Base-by-base conservation (phyloP, 1,140 invertebrate genomes). In the Euborellia annulipes region DNA sequence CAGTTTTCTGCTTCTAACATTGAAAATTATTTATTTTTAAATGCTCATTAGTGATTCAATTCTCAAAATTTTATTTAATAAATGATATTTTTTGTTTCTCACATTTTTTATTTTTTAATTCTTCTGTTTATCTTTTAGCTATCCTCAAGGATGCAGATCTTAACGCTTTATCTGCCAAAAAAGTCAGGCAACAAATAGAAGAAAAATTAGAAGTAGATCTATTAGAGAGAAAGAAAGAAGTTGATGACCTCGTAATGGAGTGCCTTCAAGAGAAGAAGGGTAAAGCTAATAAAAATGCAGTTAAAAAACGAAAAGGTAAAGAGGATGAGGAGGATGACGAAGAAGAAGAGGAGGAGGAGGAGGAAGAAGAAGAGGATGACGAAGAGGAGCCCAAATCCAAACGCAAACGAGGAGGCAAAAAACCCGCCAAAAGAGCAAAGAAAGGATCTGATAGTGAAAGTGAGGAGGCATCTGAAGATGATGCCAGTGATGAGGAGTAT, bases 61-160 rank as follows among this genome's bases (percentile, higher is more conserved):
- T n/a, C n/a, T n/a, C n/a, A n/a, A n/a, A n/a, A n/a, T n/a, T n/a
- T n/a, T n/a, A n/a, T n/a, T n/a, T n/a, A n/a, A n/a, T n/a, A n/a
- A n/a, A n/a, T n/a, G n/a, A n/a, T n/a, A n/a, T n/a, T n/a, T n/a
- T n/a, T n/a, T n/a, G n/a, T n/a, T n/a, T n/a, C n/a, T n/a, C n/a
- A n/a, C n/a, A n/a, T n/a, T n/a, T n/a, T n/a, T n/a, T n/a, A n/a
- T n/a, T n/a, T n/a, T n/a, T n/a, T n/a, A n/a, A n/a, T n/a, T n/a
- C n/a, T n/a, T n/a, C n/a, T n/a, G n/a, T n/a, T n/a, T n/a, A n/a
- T n/a, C 54, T 69, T 72, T 20, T 60, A 91, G 86, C 76, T 43
- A 87, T 92, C 54, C 70, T 94, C 2, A 86, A 91, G 66, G 79
- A 79, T 66, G 86, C 87, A 3, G 83, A 92, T 59, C 68, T 92